These are phyloP conservation scores for Papilio xuthus DNA, from an alignment of 1,140 invertebrate genomes.

Conservation along the genomic window DNA sequence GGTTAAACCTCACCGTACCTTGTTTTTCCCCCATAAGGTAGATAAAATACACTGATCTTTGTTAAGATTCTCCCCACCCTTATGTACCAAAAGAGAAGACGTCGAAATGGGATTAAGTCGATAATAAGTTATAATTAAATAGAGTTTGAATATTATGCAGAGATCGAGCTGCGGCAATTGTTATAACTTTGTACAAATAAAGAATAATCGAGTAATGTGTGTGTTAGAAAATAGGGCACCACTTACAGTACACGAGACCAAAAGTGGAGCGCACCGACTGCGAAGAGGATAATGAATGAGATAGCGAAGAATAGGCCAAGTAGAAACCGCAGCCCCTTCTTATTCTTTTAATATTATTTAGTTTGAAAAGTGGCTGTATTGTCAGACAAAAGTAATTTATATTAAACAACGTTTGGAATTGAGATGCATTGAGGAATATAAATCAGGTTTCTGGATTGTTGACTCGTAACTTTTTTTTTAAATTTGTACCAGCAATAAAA, in stretches of 20 bases:
- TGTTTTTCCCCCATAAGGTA: too few relatives aligned
- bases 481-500: background rate
- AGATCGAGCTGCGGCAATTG: background rate
- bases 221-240: conserved; percentile 36
- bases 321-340: conserved; percentile 25
- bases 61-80: too few relatives aligned
- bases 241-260: conserved; percentile 26
- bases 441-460: background rate
- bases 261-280: conserved; percentile 33
- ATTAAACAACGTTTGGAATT: background rate
- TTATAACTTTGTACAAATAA: conserved; percentile 20
- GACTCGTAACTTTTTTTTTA: background rate
- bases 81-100: too few relatives aligned
- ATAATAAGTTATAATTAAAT: background rate
- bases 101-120: too few relatives aligned
- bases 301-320: conserved; percentile 36
- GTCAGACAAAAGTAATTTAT: conserved; percentile 10
- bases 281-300: conserved; percentile 36
- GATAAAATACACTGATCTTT: too few relatives aligned
- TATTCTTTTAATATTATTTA: conserved; percentile 32
- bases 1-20: too few relatives aligned
- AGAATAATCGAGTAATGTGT: conserved; percentile 35
- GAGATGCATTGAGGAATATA: background rate
- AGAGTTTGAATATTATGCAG: background rate
- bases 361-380: conserved; percentile 29